Percentiles rank a stretch among this genome's conserved stretches.
Evolutionary conservation across 2,113 vertebrate species (phyloP).

Genomic region (Elephantulus edwardii): DNA sequence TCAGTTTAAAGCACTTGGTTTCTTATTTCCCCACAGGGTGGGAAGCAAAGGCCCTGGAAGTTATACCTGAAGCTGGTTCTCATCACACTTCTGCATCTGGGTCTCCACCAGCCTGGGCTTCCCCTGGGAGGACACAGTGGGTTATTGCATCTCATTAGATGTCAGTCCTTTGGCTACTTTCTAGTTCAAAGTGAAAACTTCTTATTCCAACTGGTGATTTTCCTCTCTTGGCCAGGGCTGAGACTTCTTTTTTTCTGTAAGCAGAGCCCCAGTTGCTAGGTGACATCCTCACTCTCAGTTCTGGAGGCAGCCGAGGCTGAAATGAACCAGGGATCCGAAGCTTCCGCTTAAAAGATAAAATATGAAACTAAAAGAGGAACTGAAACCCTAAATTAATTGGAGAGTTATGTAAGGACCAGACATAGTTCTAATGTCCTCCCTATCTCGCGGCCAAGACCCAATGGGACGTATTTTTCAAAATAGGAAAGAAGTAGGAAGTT

Average conservation of each 20-base stretch:
- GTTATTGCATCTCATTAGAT: neutral
- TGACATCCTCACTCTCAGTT: constrained; percentile 18
- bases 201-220: constrained; percentile 57
- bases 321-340: constrained; percentile 17
- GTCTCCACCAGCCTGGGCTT: neutral
- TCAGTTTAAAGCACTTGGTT: neutral
- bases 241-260: constrained; percentile 52
- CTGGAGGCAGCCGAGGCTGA: neutral
- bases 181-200: constrained; percentile 61
- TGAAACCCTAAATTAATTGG: constrained; percentile 46
- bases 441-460: neutral
- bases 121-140: neutral
- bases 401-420: constrained; percentile 55
- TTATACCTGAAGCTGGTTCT: neutral
- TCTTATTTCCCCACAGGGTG: neutral
- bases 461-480: constrained; percentile 38
- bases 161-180: neutral
- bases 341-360: constrained; percentile 40
- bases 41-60: neutral
- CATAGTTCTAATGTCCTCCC: neutral
- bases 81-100: neutral
- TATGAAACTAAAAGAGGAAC: neutral
- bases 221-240: constrained; percentile 47
- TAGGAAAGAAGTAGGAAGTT: neutral
- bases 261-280: constrained; percentile 69